Evolutionary conservation across 2,113 vertebrate species (phyloP).

Genomic region (Piaya cayana): DNA sequence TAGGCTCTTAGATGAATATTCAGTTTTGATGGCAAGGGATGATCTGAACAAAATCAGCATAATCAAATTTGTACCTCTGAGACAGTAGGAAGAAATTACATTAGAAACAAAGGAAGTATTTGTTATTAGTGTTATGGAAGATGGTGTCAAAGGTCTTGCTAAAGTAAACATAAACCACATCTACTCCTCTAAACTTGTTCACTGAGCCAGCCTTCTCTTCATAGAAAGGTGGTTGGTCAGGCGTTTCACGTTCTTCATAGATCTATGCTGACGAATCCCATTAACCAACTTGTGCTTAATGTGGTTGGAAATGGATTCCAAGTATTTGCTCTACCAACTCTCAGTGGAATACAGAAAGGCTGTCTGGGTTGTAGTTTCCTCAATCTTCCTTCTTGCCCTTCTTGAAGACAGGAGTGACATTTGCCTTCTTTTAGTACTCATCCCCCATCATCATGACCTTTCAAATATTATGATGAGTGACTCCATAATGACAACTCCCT

Average conservation of each 20-base stretch:
- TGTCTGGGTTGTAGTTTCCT: too few relatives aligned
- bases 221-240: neutral
- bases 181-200: neutral
- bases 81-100: neutral
- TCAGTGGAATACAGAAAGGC: too few relatives aligned
- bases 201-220: neutral
- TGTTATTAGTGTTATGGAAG: neutral
- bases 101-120: neutral
- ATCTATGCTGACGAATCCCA: neutral
- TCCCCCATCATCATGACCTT: neutral
- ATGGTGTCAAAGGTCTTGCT: neutral
- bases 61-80: neutral
- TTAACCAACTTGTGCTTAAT: accelerated
- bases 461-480: neutral
- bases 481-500: neutral
- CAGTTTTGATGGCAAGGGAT: neutral
- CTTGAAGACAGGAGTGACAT: too few relatives aligned
- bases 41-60: neutral
- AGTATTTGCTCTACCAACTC: too few relatives aligned
- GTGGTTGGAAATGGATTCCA: neutral
- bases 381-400: too few relatives aligned
- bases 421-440: neutral
- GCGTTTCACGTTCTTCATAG: neutral
- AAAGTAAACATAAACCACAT: neutral
- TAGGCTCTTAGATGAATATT: neutral